Conservation (phyloP, 1,140 invertebrate species). For the Proctacanthus coquilletti region DNA sequence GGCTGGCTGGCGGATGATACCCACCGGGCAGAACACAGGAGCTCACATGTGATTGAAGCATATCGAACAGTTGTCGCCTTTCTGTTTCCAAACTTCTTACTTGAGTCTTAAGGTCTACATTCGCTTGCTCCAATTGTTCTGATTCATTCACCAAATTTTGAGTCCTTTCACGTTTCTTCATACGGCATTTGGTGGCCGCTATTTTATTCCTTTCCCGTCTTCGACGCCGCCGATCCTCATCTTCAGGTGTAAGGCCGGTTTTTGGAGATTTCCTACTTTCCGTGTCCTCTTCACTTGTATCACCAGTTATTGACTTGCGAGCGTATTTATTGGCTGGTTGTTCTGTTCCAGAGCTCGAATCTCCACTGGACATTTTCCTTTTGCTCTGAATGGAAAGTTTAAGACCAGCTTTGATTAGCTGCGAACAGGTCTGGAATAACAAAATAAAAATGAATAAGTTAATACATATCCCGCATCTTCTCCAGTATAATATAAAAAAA, state of each 20-base stretch:
- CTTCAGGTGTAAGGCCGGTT: slow-evolving; percentile 61
- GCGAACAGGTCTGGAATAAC: slow-evolving; percentile 57
- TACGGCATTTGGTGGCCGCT: slow-evolving; percentile 85
- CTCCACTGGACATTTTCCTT: slow-evolving; percentile 51
- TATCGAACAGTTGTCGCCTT: slow-evolving; percentile 42
- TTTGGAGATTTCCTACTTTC: slow-evolving; percentile 13
- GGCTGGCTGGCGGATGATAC: slow-evolving; percentile 16
- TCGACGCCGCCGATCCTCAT: slow-evolving; percentile 68
- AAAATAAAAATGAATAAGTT: slow-evolving; percentile 1
- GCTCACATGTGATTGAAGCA: slow-evolving; percentile 41
- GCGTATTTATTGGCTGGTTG: slow-evolving; percentile 31
- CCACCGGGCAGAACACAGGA: slow-evolving; percentile 35
- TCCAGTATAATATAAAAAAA: too few species aligned
- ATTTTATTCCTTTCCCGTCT: slow-evolving; percentile 86
- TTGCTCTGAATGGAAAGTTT: slow-evolving; percentile 82
- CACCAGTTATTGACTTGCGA: slow-evolving; percentile 7
- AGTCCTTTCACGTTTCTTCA: slow-evolving; percentile 84
- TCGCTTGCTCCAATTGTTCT: slow-evolving; percentile 71
- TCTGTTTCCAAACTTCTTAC: slow-evolving; percentile 51
- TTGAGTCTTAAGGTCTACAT: slow-evolving; percentile 67
- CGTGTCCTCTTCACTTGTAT: slow-evolving; percentile 23
- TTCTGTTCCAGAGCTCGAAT: slow-evolving; percentile 35
- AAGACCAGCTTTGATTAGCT: slow-evolving; percentile 78
- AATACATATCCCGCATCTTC: too few species aligned
- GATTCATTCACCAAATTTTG: slow-evolving; percentile 75